Percentiles rank a stretch among this genome's conserved stretches.
Evolutionary conservation across 2,888 invertebrate species (phyloP).

Genomic region (Chloroclysta siterata): DNA sequence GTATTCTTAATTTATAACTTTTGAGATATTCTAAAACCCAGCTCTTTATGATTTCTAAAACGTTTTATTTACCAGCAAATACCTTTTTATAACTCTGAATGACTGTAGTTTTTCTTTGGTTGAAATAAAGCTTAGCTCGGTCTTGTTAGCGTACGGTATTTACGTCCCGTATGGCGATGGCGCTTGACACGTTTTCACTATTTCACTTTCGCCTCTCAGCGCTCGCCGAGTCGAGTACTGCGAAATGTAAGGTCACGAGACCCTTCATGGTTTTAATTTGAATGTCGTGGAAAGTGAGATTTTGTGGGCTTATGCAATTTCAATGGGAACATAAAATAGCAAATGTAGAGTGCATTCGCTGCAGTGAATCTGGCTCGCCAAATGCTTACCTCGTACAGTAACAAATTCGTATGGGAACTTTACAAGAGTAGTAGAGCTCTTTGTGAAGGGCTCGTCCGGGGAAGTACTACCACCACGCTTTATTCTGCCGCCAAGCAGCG

Average conservation of each 20-base stretch:
- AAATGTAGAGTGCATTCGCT: background rate
- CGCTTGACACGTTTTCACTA: conserved; percentile 79
- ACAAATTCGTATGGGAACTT: no score
- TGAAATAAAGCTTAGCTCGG: conserved; percentile 15
- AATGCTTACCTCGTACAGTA: background rate
- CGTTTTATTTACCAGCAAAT: background rate
- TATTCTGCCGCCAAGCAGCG: no score
- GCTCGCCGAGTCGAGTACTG: conserved; percentile 31
- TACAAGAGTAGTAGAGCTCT: no score
- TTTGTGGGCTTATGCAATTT: conserved; percentile 21
- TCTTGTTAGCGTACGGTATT: conserved; percentile 33
- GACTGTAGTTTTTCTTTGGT: conserved; percentile 1
- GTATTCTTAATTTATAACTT: no score
- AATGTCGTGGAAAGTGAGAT: conserved; percentile 46
- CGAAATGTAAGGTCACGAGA: conserved; percentile 51
- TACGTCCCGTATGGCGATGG: conserved; percentile 38
- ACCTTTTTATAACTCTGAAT: background rate
- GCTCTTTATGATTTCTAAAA: background rate
- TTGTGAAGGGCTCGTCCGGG: no score
- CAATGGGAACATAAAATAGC: conserved; percentile 5
- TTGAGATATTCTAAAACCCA: no score
- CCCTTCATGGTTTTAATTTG: conserved; percentile 48
- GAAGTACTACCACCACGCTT: no score
- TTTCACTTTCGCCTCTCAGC: conserved; percentile 53
- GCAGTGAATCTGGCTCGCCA: background rate